Conservation (phyloP, 2,888 invertebrate species). For the Aplocera efformata region DNA sequence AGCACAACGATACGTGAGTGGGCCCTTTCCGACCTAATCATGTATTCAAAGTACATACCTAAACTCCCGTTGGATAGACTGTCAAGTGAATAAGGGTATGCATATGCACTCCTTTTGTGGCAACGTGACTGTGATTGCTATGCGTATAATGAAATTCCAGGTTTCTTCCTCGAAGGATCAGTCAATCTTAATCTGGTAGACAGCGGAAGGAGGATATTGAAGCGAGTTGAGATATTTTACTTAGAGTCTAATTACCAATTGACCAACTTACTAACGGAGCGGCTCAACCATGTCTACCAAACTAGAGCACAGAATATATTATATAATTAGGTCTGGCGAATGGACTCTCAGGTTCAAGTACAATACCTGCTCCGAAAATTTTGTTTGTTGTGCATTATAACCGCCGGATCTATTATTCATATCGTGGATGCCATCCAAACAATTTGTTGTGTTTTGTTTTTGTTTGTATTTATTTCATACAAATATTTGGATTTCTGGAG, state of each 20-base stretch:
- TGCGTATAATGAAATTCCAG: conserved; percentile 6
- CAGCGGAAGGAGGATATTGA: not conserved
- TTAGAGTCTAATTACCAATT: conserved; percentile 8
- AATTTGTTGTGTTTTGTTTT: no score
- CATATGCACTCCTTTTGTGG: conserved; percentile 21
- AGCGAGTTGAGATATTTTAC: conserved; percentile 4
- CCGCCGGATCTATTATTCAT: no score
- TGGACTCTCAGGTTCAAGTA: no score
- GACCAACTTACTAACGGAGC: no score
- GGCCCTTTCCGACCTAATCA: conserved; percentile 19
- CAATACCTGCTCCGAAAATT: no score
- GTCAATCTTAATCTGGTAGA: not conserved
- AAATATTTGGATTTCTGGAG: no score
- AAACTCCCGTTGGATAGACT: conserved; percentile 16
- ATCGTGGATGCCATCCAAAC: no score
- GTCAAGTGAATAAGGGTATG: conserved; percentile 19
- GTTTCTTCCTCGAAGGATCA: not conserved
- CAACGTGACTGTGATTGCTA: conserved; percentile 20
- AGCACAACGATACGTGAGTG: conserved; percentile 19
- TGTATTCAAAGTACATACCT: conserved; percentile 25
- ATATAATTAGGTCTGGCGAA: no score
- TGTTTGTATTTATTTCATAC: no score
- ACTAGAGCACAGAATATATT: no score
- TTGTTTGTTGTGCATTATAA: no score
- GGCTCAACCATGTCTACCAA: no score